A percentile compares a stretch with the other conserved stretches of the same genome.
phyloP scores from a whole-genome alignment of 2,888 invertebrate species.

The Eupithecia subumbrata region DNA sequence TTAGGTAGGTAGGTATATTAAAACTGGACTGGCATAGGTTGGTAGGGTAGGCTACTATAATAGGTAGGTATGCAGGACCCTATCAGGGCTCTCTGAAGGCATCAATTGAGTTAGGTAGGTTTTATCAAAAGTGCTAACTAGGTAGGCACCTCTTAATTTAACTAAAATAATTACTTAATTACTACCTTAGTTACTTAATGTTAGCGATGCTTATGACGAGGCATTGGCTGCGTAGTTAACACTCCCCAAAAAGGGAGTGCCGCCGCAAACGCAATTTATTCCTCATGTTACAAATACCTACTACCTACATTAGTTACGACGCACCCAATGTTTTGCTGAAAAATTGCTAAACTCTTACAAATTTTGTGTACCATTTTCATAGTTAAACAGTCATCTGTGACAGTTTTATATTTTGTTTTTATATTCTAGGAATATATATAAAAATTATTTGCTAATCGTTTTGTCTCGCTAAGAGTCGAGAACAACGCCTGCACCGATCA shows the following conservation, averaged over 20 bases:
- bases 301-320: not conserved
- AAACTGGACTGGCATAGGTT: no score
- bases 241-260: constrained; percentile 5
- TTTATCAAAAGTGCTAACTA: not conserved
- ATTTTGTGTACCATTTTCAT: not conserved
- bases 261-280: not conserved
- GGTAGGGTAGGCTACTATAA: no score
- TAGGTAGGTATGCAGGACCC: no score
- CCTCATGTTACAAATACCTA: not conserved
- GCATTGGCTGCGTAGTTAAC: not conserved
- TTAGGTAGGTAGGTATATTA: no score
- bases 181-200: not conserved
- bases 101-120: no score
- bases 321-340: not conserved
- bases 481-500: no score
- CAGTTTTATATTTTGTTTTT: no score
- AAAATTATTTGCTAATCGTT: no score
- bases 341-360: not conserved
- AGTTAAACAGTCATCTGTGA: no score
- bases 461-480: no score
- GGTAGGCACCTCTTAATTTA: not conserved
- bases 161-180: not conserved
- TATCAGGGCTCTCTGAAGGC: no score
- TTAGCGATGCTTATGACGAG: not conserved
- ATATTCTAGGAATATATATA: no score